Base-by-base conservation (phyloP, 64 coral and sea anemone species). In the Pocillopora damicornis region DNA sequence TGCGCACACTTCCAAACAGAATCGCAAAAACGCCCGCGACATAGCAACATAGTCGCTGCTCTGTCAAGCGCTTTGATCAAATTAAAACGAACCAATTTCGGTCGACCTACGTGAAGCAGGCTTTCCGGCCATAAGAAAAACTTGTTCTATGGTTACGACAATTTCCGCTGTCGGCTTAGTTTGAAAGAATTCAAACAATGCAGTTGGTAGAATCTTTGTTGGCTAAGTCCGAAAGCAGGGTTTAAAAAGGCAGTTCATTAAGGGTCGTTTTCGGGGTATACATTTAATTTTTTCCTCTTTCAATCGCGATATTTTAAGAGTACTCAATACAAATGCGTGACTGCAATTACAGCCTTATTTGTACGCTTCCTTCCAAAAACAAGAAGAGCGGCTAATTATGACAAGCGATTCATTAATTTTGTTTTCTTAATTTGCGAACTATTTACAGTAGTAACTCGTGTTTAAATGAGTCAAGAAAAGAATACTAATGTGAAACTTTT, bases 121-220 rank as follows among this genome's bases (percentile, higher is more conserved):
- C 65, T 85, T 85, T 85, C 81, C 81, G 65, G 26, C 30, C 18
- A 69, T 73, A 20, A 73, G 13, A 10, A 72, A 8, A 10, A 20
- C 42, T 12, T 85, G 22, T 59, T 22, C 17, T 71, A 37, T 42
- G 42, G 51, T 38, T 38, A 13, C 17, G 22, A 72, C 38, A 18
- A 9, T 72, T 84, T 85, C 81, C 81, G 81, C 36, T 73, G 51
- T 18, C 12, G 64, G 64, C 64, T 85, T 71, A 23, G 42, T 18
- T 67, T 65, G 63, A 71, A 83, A 73, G 38, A 85, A 71, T 72
- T 20, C 57, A 73, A 85, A 73, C 81, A 73, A 85, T 85, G 81
- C 45, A 9, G 56, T 85, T 68, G 34, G 61, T 83, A 34, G 80
- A 63, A 67, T 66, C 80, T 42, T 61, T 71, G 67, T 71, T 22